These are phyloP conservation scores for Dryas iulia DNA, from an alignment of 1,140 invertebrate species.

Conservation along the genomic window DNA sequence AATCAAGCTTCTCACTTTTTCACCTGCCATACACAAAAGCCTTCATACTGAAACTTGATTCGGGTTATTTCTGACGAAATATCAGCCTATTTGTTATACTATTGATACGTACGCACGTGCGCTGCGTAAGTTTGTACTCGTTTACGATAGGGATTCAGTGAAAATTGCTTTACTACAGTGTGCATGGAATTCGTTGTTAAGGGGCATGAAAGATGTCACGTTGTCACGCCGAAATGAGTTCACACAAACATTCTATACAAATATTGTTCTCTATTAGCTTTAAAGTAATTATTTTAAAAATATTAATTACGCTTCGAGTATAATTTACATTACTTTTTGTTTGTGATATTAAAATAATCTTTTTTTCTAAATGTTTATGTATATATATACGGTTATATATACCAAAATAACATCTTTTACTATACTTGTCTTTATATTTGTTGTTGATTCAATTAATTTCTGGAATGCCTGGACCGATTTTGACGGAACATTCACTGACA, in stretches of 20 bases:
- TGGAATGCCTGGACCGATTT: too few relatives aligned
- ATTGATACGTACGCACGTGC: slow-evolving; percentile 76
- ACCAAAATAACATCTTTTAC: too few relatives aligned
- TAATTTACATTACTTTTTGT: too few relatives aligned
- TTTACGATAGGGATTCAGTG: slow-evolving; percentile 73
- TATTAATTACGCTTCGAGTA: too few relatives aligned
- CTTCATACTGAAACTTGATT: slow-evolving; percentile 78
- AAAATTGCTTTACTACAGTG: slow-evolving; percentile 68
- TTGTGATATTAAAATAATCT: too few relatives aligned
- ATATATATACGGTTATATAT: too few relatives aligned
- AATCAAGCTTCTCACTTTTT: slow-evolving; percentile 79
- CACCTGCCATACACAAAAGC: slow-evolving; percentile 80
- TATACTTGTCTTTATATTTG: too few relatives aligned
- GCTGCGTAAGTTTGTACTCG: slow-evolving; percentile 73
- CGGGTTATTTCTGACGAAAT: slow-evolving; percentile 79
- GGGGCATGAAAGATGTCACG: slow-evolving; percentile 34
- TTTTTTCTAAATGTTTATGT: too few relatives aligned
- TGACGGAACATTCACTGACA: too few relatives aligned
- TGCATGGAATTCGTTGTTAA: slow-evolving; percentile 69
- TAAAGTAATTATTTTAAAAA: neutral
- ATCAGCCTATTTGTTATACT: slow-evolving; percentile 80
- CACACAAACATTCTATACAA: neutral
- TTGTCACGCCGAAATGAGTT: slow-evolving; percentile 27
- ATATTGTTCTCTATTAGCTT: neutral
- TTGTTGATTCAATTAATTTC: too few relatives aligned